Base-by-base conservation (phyloP, 1,140 invertebrate genomes). In the Nylanderia fulva region DNA sequence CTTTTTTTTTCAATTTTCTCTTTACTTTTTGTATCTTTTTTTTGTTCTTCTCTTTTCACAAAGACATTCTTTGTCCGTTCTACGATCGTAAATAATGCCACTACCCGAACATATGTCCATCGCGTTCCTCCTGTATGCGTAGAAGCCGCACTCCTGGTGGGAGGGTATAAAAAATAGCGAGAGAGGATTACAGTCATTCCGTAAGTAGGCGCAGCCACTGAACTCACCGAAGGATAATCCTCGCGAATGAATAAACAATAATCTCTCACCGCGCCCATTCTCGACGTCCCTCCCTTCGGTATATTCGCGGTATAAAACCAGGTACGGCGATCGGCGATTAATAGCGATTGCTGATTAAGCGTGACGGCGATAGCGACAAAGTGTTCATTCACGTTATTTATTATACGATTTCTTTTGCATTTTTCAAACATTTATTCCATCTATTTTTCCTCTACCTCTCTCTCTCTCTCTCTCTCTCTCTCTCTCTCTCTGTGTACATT, bases 221-320 rank as follows among this genome's bases (percentile, higher is more conserved):
- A 91, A 93, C 92, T 93, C 89, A 45, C 18, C 69, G 89, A 92
- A 91, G 92, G 92, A 93, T 92, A 92, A 92, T 92, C 90, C 86
- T 91, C 91, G 90, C 91, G 90, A 92, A 90, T 93, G 92, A 92
- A 93, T 93, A 93, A 90, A 90, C 85, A 86, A 91, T 91, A 88
- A 93, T 93, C 92, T 93, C 90, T 89, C 56, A 72, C 90, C 76
- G 69, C 84, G 90, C 88, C 90, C 56, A 83, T 63, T 83, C 86
- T 83, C 86, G 33, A 42, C 39, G 52, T 24, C 42, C 48, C 33
- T 88, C 84, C 77, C 60, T 64, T 48, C 60, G 29, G 13, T 39
- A 33, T 21, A 29, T 63, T 77, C 45, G 48, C 36, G 18, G 52
- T 33, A 79, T 64, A 84, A 48, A 84, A 29, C 29, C 42, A 84